Conservation (phyloP, 1,140 invertebrate genomes). For the Drosophila trapezifrons region DNA sequence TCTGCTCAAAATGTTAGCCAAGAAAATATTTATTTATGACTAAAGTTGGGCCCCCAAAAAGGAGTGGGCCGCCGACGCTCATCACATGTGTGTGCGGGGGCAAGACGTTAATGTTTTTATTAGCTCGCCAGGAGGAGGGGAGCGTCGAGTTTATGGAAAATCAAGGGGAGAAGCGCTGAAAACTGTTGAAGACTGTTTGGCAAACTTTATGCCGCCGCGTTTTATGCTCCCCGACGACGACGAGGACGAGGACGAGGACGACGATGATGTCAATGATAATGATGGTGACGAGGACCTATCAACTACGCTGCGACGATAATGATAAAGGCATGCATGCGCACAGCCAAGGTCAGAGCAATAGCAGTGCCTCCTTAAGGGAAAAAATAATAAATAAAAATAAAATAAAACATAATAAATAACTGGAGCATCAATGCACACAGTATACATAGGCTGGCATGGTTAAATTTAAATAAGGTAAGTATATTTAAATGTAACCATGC, state of each 20-base stretch:
- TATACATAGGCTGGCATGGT: too few species aligned
- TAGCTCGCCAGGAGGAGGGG: constrained; percentile 25
- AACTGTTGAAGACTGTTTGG: constrained; percentile 23
- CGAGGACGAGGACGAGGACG: background rate
- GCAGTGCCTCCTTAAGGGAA: background rate
- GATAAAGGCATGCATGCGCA: constrained; percentile 28
- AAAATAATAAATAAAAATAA: background rate
- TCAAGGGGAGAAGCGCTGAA: constrained; percentile 3
- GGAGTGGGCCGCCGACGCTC: background rate
- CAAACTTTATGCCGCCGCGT: constrained; percentile 51
- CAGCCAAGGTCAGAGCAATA: background rate
- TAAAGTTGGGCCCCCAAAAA: constrained; percentile 52
- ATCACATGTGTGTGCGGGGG: constrained; percentile 1
- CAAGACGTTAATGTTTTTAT: constrained; percentile 72
- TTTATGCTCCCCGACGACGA: constrained; percentile 46
- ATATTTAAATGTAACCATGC: too few species aligned
- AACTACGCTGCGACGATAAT: constrained; percentile 45
- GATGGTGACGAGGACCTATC: constrained; percentile 38
- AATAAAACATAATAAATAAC: background rate
- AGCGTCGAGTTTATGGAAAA: constrained; percentile 17
- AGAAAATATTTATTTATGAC: constrained; percentile 79
- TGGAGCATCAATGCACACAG: too few species aligned
- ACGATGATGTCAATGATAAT: constrained; percentile 14
- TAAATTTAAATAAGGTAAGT: too few species aligned
- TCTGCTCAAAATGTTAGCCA: constrained; percentile 70